Evolutionary conservation across 2,797 vertebrate species (phyloP).

Genomic region (Characodon lateralis): DNA sequence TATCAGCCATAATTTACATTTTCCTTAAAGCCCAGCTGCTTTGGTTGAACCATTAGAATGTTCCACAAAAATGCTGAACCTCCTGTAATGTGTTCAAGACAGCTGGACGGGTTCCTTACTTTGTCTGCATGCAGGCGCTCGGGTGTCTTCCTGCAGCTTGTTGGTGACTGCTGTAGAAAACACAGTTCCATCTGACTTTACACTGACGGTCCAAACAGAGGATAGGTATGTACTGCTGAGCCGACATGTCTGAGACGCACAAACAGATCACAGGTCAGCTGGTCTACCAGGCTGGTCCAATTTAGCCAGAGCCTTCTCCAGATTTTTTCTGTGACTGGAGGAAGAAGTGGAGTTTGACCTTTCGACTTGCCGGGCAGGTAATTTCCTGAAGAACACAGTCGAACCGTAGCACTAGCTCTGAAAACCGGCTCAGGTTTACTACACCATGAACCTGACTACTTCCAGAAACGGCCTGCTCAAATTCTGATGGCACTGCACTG

Average conservation of each 20-base stretch:
- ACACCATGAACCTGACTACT: neutral
- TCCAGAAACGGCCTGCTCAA: neutral
- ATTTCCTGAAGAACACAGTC: neutral
- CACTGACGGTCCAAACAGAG: neutral
- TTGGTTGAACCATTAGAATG: neutral
- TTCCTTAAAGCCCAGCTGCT: neutral
- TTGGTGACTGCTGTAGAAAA: neutral
- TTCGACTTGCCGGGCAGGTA: neutral
- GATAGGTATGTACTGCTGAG: constrained; percentile 1
- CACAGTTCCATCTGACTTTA: neutral
- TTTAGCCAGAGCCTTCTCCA: too few species aligned
- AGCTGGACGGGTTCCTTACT: neutral
- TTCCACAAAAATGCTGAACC: neutral
- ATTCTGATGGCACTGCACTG: neutral
- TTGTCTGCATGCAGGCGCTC: too few species aligned
- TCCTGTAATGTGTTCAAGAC: neutral
- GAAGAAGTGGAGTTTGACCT: neutral
- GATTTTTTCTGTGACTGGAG: neutral
- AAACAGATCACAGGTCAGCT: constrained; percentile 17
- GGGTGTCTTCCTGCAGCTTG: too few species aligned
- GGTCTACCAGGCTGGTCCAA: too few species aligned
- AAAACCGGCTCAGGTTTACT: neutral
- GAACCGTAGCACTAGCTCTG: neutral
- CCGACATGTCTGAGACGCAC: constrained; percentile 8
- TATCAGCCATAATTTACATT: too few species aligned